A percentile compares a stretch with the other conserved stretches of the same genome.
phyloP scores from a whole-genome alignment of 2,888 invertebrate genomes.

The Catocala sponsa region DNA sequence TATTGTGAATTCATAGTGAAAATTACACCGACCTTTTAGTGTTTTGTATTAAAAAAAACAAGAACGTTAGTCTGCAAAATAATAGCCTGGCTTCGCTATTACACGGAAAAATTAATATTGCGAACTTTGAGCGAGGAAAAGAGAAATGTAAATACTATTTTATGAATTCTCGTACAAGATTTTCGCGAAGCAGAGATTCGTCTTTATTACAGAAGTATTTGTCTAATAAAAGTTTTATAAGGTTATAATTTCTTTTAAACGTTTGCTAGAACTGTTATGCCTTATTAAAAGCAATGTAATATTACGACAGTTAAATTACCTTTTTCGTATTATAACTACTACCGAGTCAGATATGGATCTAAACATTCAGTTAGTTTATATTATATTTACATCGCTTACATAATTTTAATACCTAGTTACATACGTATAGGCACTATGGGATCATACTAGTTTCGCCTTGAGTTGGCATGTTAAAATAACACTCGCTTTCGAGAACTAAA shows the following conservation, averaged over 20 bases:
- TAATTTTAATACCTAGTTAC: too few relatives aligned
- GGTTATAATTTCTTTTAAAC: conserved; percentile 5
- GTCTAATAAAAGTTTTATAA: conserved; percentile 6
- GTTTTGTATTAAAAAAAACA: conserved; percentile 21
- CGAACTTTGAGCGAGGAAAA: not conserved
- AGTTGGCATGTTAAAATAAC: too few relatives aligned
- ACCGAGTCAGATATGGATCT: too few relatives aligned
- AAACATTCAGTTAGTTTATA: too few relatives aligned
- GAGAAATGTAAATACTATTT: conserved; percentile 4
- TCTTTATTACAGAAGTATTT: conserved; percentile 1
- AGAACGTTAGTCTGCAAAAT: not conserved
- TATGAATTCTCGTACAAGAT: not conserved
- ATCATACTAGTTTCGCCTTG: too few relatives aligned
- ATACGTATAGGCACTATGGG: too few relatives aligned
- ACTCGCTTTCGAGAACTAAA: too few relatives aligned
- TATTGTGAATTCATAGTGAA: conserved; percentile 24
- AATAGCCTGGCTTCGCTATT: too few relatives aligned
- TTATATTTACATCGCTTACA: too few relatives aligned
- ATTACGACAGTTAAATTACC: too few relatives aligned
- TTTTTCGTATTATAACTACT: too few relatives aligned
- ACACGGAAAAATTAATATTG: conserved; percentile 12
- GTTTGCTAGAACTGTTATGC: too few relatives aligned
- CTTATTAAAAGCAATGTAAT: not conserved
- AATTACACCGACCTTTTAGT: conserved; percentile 27
- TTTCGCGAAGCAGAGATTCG: conserved; percentile 8